Evolutionary conservation across 2,888 invertebrate genomes (phyloP), one percentile per base, ranked within the genome.

Genomic region (Rhabditophanes sp.): DNA sequence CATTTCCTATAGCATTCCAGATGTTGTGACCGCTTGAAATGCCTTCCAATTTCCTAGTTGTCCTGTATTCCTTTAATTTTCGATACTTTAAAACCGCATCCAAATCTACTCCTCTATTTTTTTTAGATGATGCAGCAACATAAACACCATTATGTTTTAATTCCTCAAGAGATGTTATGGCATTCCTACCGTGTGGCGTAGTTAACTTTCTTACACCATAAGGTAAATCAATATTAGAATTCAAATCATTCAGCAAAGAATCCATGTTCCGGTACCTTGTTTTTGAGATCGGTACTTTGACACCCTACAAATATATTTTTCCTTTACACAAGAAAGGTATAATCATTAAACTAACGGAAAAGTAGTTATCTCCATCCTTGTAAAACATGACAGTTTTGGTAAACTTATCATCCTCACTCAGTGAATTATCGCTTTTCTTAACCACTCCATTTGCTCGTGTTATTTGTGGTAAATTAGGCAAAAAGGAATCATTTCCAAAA

Each of bases 301-400:
- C 46, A 29, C 64, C 64, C 64, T 64, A 33, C 14, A 48, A 45
- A 2, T 15, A 11, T 5, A 22, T 4, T 12, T 44, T 2, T 11
- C 7, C 9, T 3, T 25, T 31, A 21, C 11, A 23, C 5, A 25
- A 25, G 15, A 5, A 25, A 25, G 25, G 25, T 28, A 28, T 11
- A 11, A 28, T 19, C 28, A 14, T 11, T 30, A 9, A 1, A 35
- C 48, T 31, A 25, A 62, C 64, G 35, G 56, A 43, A 34, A 58
- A 64, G 34, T 48, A 50, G 6, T 47, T 40, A 31, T 64, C 64
- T 15, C 53, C 53, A 19, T 61, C 62, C 25, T 60, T 63, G 47
- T 59, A 64, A 40, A 64, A 62, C 35, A 53, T 56, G 16, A 64
- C 53, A 3, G 56, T 62, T 40, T 63, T 64, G n/a, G 63, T n/a